phyloP scores from a whole-genome alignment of 2,113 vertebrate genomes.

The Sebastes fasciatus region DNA sequence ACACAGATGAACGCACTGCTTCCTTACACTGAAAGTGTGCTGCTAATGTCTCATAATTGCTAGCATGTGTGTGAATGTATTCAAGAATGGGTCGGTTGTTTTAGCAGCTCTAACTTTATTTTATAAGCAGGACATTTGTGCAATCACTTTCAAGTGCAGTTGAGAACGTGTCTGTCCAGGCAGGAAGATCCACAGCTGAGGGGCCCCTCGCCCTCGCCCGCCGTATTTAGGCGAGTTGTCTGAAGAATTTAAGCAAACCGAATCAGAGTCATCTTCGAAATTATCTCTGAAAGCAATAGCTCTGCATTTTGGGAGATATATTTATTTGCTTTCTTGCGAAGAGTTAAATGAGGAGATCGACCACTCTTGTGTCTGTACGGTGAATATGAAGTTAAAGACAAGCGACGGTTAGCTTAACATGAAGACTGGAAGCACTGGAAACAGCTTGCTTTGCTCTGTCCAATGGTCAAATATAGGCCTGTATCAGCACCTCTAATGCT shows the following conservation, averaged over 20 bases:
- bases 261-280: not conserved
- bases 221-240: not conserved
- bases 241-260: not conserved
- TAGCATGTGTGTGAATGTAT: slow-evolving; percentile 17
- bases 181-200: slow-evolving; percentile 12
- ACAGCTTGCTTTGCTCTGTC: not conserved
- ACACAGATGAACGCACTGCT: slow-evolving; percentile 30
- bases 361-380: not conserved
- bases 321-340: no score
- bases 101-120: not conserved
- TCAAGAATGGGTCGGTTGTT: not conserved
- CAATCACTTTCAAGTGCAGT: slow-evolving; percentile 12
- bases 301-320: no score
- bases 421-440: not conserved
- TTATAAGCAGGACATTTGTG: slow-evolving; percentile 24
- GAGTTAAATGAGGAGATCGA: not conserved
- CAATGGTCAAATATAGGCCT: not conserved
- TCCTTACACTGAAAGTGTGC: slow-evolving; percentile 23
- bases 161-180: not conserved
- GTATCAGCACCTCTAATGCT: no score
- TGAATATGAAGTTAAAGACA: not conserved
- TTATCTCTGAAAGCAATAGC: not conserved
- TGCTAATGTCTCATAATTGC: slow-evolving; percentile 44
- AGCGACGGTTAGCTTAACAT: not conserved
- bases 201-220: not conserved